These are phyloP conservation scores for Physella acuta DNA, from an alignment of 1,140 invertebrate genomes.

Conservation along the genomic window DNA sequence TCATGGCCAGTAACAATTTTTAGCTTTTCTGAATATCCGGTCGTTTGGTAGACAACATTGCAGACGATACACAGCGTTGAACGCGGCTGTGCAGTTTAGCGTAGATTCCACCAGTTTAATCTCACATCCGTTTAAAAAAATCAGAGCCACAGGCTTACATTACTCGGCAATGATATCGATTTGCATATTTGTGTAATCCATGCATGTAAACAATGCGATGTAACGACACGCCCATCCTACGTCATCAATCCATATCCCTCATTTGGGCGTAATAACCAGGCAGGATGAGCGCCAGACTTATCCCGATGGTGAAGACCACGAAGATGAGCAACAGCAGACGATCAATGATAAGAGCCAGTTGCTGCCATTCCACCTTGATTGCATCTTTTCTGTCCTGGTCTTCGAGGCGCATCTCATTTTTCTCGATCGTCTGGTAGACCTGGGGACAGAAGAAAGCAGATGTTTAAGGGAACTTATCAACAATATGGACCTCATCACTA, in stretches of 20 bases:
- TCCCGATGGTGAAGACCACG: conserved; percentile 64
- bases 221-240: too few species aligned
- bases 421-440: conserved; percentile 73
- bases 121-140: too few species aligned
- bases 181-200: too few species aligned
- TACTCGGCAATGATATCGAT: too few species aligned
- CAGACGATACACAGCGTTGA: too few species aligned
- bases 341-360: conserved; percentile 73
- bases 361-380: conserved; percentile 76
- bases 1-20: too few species aligned
- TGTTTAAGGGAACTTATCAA: background rate
- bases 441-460: background rate
- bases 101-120: too few species aligned
- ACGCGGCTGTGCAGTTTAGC: too few species aligned
- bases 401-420: conserved; percentile 69
- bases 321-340: conserved; percentile 72
- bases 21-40: too few species aligned
- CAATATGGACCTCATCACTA: background rate
- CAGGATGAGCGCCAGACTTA: conserved; percentile 50
- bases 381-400: conserved; percentile 71
- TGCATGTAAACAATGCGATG: too few species aligned
- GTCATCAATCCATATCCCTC: conserved; percentile 6
- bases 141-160: too few species aligned
- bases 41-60: too few species aligned
- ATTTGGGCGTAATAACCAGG: conserved; percentile 41